A percentile compares a stretch with the other conserved stretches of the same genome.
Conservation (phyloP, 2,797 vertebrate species). For the Microchirus variegatus region DNA sequence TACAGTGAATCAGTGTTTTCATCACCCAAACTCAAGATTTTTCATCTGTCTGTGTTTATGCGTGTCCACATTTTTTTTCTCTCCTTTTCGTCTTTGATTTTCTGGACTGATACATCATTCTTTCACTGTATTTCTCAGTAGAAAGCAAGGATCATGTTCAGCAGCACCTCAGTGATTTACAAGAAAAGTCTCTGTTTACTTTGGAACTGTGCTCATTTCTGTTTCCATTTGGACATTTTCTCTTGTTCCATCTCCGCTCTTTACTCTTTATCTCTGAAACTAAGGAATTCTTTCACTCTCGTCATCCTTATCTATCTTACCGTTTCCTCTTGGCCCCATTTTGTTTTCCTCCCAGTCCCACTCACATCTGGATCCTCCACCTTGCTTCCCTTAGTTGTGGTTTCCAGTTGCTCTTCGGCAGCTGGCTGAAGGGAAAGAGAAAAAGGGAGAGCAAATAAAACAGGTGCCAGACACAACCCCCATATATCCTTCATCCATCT, state of each 20-base stretch:
- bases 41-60: conserved; percentile 49
- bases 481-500: conserved; percentile 21
- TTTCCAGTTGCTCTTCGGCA: conserved; percentile 37
- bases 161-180: conserved; percentile 43
- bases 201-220: conserved; percentile 30
- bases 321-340: conserved; percentile 27
- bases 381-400: conserved; percentile 28
- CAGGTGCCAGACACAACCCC: conserved; percentile 35
- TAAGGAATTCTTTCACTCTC: conserved; percentile 14
- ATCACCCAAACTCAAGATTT: conserved; percentile 6
- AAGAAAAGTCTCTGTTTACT: conserved; percentile 52
- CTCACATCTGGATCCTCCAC: conserved; percentile 43
- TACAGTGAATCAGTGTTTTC: conserved; percentile 10
- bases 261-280: conserved; percentile 22
- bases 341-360: neutral
- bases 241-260: conserved; percentile 14
- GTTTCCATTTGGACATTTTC: conserved; percentile 3
- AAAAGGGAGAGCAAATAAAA: conserved; percentile 37
- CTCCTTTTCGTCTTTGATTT: neutral
- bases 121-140: conserved; percentile 2
- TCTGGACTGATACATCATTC: conserved; percentile 10
- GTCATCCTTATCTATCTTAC: conserved; percentile 21
- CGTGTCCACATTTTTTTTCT: conserved; percentile 21
- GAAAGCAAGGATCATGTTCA: conserved; percentile 10
- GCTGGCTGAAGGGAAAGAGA: conserved; percentile 9